These are phyloP conservation scores for Crotalus helleri DNA, from an alignment of 2,113 vertebrate species.

Conservation along the genomic window DNA sequence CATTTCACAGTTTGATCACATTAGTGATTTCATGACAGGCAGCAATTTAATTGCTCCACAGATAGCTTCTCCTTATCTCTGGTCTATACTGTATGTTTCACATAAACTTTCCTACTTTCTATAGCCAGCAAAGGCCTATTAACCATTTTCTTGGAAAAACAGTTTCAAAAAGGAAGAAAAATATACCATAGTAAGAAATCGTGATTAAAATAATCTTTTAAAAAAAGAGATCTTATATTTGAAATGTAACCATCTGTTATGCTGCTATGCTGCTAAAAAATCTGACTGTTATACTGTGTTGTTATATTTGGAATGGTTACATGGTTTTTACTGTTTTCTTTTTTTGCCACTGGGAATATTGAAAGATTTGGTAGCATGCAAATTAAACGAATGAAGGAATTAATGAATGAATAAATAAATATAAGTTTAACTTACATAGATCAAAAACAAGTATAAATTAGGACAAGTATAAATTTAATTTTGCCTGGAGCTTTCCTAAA, in stretches of 20 bases:
- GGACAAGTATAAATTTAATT: not conserved
- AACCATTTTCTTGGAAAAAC: conserved; percentile 9
- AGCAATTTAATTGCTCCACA: conserved; percentile 47
- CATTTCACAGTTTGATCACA: conserved; percentile 52
- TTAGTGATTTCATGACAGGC: conserved; percentile 34
- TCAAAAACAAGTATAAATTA: not conserved
- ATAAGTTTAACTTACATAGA: not conserved
- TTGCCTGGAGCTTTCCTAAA: too few relatives aligned
- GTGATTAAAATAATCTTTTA: not conserved
- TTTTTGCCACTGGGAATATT: not conserved
- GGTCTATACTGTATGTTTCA: conserved; percentile 15
- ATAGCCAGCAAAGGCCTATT: not conserved
- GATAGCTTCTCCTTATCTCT: conserved; percentile 33
- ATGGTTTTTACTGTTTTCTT: not conserved
- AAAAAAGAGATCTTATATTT: not conserved
- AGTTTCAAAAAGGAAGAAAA: not conserved
- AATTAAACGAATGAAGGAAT: not conserved
- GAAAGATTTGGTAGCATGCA: not conserved
- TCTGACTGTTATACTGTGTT: not conserved
- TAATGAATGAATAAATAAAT: not conserved
- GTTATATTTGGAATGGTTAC: not conserved
- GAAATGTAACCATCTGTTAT: not conserved
- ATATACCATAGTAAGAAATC: conserved; percentile 15
- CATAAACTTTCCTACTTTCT: conserved; percentile 22
- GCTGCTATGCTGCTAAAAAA: not conserved